A percentile compares a stretch with the other conserved stretches of the same genome.
Evolutionary conservation across 2,113 vertebrate genomes (phyloP).

Genomic region (Piprites chloris): DNA sequence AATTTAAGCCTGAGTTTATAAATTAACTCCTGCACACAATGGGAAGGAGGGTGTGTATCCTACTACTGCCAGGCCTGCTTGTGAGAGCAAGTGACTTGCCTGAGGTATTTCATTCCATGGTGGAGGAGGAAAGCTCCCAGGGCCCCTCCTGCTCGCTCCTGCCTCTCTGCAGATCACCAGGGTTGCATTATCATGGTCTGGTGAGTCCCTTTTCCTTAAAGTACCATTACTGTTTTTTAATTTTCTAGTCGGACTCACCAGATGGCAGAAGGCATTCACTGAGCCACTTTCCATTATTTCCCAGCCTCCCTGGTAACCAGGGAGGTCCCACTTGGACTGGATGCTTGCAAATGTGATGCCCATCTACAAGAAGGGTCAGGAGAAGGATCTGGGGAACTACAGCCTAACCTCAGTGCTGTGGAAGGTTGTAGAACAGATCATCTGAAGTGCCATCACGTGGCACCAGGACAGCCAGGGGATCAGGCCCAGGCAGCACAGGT

Average conservation of each 20-base stretch:
- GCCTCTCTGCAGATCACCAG: neutral
- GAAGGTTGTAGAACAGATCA: neutral
- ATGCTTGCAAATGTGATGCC: neutral
- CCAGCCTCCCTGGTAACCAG: neutral
- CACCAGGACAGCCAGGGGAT: neutral
- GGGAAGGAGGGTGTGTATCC: accelerated
- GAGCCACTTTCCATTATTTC: neutral
- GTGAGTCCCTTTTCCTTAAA: neutral
- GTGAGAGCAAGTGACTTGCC: neutral
- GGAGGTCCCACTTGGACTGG: neutral
- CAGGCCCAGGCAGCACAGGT: neutral
- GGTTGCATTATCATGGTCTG: accelerated
- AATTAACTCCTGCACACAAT: neutral
- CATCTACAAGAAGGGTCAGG: neutral
- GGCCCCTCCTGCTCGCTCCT: neutral
- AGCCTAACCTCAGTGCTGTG: neutral
- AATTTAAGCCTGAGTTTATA: no score
- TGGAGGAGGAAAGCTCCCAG: neutral
- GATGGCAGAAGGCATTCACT: neutral
- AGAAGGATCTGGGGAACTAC: neutral
- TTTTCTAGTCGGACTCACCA: neutral
- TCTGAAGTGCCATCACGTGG: neutral
- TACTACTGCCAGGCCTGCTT: neutral
- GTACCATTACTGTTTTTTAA: neutral
- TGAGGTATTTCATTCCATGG: neutral